Conservation (phyloP, 2,888 invertebrate species). For the Horisme vitalbata region DNA sequence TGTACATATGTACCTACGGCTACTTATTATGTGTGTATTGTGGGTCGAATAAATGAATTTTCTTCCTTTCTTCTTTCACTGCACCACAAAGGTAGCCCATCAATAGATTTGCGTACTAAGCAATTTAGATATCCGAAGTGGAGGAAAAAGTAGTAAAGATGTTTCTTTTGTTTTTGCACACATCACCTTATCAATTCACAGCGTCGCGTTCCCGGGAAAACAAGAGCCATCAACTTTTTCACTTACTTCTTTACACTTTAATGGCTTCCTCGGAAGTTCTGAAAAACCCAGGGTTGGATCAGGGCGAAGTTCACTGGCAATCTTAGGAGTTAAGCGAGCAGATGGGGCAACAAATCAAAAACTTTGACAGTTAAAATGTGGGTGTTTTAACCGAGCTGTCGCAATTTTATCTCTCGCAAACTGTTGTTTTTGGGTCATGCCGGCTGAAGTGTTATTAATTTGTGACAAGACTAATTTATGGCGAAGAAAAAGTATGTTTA, state of each 20-base stretch:
- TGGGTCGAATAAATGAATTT: no score
- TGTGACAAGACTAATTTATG: no score
- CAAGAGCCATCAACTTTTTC: slow-evolving; percentile 33
- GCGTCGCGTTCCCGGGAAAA: slow-evolving; percentile 5
- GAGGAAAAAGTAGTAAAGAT: no score
- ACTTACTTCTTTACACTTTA: slow-evolving; percentile 42
- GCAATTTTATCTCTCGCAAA: slow-evolving; percentile 13
- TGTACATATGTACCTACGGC: no score
- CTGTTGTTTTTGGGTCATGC: slow-evolving; percentile 2
- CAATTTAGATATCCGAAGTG: no score
- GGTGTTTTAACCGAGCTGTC: slow-evolving; percentile 9
- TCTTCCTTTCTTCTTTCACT: no score
- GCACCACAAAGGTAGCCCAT: no score
- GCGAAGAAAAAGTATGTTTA: no score
- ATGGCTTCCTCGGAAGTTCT: slow-evolving; percentile 37
- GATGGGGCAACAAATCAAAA: slow-evolving; percentile 30
- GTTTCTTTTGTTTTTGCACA: not conserved
- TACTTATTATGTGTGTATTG: no score
- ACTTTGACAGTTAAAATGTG: slow-evolving; percentile 29
- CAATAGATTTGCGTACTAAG: no score
- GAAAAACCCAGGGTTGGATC: slow-evolving; percentile 23
- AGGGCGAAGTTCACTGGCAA: slow-evolving; percentile 30
- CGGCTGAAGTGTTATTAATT: no score
- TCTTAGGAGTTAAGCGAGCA: slow-evolving; percentile 24
- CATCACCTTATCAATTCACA: not conserved